Base-by-base conservation (phyloP, 2,888 invertebrate genomes). In the Automeris io region DNA sequence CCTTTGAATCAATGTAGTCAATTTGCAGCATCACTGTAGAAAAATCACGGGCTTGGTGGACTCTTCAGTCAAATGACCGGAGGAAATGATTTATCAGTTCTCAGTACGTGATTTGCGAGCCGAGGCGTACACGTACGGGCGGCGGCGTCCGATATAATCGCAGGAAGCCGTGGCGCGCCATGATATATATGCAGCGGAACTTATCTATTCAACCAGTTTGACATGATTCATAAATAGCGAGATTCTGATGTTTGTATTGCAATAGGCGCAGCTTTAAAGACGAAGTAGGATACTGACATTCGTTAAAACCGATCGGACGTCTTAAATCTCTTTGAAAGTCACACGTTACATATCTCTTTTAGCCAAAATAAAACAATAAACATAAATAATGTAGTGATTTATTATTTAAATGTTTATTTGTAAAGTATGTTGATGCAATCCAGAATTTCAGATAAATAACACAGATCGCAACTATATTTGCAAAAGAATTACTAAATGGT, bases 1-100 rank as follows among this genome's bases (percentile, higher is more conserved):
- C n/a, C n/a, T n/a, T n/a, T n/a, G n/a, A n/a, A n/a, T n/a, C n/a
- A n/a, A n/a, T 7, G 5, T 9, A 22, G 12, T n/a, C 2, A 23
- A 34, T 13, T 16, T n/a, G 22, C 13, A 34, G 16, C 23, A 23
- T 19, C 23, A 19, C n/a, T 23, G 33, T 34, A 22, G 21, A 2
- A 34, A 22, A 22, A 22, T 16, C 11, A 18, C 31, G 23, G 23
- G 18, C 22, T 18, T 32, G 31, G 21, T 31, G 21, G 29, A 18
- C 23, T 23, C 37, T 37, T 37, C 37, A 31, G 22, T 39, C 33
- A 34, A 39, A 34, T 39, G 39, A 34, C 34, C 39, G 29, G 29
- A 70, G 80, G 79, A 81, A 79, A 82, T 82, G 67, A 82, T 82
- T 79, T 78, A 85, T 82, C 80, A 76, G 67, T 50, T 47, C 53